Evolutionary conservation across 2,113 vertebrate genomes (phyloP), one percentile per base, ranked within the genome.

Genomic region (Cephalopterus ornatus): DNA sequence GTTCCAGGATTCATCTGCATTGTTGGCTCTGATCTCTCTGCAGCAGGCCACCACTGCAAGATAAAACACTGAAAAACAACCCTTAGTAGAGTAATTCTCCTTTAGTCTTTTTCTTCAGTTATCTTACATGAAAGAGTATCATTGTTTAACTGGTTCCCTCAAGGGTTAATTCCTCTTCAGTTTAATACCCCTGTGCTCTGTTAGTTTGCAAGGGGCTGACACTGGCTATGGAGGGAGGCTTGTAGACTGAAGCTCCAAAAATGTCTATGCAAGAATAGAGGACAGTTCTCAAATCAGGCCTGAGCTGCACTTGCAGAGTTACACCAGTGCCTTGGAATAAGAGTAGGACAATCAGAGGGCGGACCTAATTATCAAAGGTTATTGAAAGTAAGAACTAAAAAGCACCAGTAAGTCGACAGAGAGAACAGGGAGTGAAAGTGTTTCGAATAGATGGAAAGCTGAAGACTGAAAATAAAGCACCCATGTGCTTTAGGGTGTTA

Each of bases 71-170:
- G n/a, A 46, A 89, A 92, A 94, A 82, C 35, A 55, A 16, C 20
- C 27, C 35, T 68, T 49, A 66, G 30, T 73, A 39, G 83, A 83
- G 39, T 70, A 92, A 74, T 70, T 67, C 39, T 75, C 42, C 35
- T 93, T 73, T 44, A 59, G 28, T 44, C 61, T 74, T 78, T 90
- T 91, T 56, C 90, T 91, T 84, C 39, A 32, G 1, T 76, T 94
- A 84, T 88, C 52, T 95, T 97, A 80, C 65, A 66, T 94, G 75
- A 90, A 97, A 93, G 71, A 86, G 15, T 75, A 86, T 82, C 21
- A 44, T 73, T 89, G 81, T 92, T 94, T 95, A 81, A 59, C 55
- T 50, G 56, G 44, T 85, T 94, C 49, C 18, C 39, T 37, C 47
- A 61, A 33, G 18, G 39, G 37, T 85, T 91, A 74, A 87, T 62